These are phyloP conservation scores for Nesidiocoris tenuis DNA, from an alignment of 2,888 invertebrate species.

Conservation along the genomic window DNA sequence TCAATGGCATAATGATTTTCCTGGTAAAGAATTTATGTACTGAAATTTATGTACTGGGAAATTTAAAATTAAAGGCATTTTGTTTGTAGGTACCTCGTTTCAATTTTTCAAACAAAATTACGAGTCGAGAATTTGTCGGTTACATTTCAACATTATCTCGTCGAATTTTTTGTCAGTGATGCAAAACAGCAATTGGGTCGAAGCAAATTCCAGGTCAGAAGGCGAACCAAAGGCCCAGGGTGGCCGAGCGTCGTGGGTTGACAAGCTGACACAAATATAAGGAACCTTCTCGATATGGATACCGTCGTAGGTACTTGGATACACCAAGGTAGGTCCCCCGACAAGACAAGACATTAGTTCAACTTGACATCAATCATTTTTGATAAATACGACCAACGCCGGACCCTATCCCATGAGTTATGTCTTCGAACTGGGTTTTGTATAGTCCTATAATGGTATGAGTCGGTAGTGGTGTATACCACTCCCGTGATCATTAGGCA, in stretches of 20 bases:
- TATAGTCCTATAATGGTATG: conserved; percentile 29
- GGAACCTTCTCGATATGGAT: not conserved
- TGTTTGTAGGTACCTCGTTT: too few relatives aligned
- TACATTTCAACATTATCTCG: too few relatives aligned
- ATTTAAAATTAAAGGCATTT: too few relatives aligned
- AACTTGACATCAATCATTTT: conserved; percentile 39
- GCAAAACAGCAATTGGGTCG: not conserved
- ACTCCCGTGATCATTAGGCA: conserved; percentile 34
- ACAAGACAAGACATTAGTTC: conserved; percentile 38
- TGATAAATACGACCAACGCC: conserved; percentile 32
- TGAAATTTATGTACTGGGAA: too few relatives aligned
- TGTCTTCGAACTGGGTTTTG: conserved; percentile 7
- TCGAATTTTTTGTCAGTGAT: too few relatives aligned
- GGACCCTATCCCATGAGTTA: conserved; percentile 21
- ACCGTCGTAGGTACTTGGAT: not conserved
- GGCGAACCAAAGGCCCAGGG: not conserved
- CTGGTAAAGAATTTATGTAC: too few relatives aligned
- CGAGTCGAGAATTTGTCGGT: too few relatives aligned
- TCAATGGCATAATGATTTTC: too few relatives aligned
- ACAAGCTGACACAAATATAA: conserved; percentile 6
- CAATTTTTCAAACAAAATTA: too few relatives aligned
- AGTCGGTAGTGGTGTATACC: conserved; percentile 1
- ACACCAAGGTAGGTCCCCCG: not conserved
- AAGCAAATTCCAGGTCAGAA: not conserved
- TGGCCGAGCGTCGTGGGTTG: not conserved